phyloP scores from a whole-genome alignment of 2,888 invertebrate species.

The Drosophila longiperda region DNA sequence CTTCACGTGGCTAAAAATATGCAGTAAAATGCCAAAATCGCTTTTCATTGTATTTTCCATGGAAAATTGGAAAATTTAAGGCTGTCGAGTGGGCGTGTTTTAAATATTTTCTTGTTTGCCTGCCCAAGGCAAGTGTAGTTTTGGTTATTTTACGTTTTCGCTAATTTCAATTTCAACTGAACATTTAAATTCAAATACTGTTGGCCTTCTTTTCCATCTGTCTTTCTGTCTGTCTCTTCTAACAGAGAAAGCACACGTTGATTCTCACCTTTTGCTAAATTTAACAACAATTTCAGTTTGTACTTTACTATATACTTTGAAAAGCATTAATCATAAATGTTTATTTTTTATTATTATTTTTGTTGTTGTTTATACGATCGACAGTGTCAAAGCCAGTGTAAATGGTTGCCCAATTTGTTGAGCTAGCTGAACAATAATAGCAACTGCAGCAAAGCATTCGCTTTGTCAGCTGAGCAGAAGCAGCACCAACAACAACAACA shows the following conservation, averaged over 20 bases:
- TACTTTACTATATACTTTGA: constrained; percentile 39
- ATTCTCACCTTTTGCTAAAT: constrained; percentile 44
- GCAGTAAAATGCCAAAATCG: constrained; percentile 31
- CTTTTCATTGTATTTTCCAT: constrained; percentile 40
- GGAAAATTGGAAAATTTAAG: constrained; percentile 53
- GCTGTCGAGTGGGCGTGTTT: constrained; percentile 38
- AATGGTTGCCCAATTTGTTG: constrained; percentile 51
- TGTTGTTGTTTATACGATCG: constrained; percentile 34
- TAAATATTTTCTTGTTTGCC: not conserved
- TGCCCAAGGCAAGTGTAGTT: constrained; percentile 29
- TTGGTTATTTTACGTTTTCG: constrained; percentile 8
- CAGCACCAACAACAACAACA: not conserved
- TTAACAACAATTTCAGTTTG: constrained; percentile 35
- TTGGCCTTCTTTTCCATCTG: constrained; percentile 9
- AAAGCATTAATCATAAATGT: constrained; percentile 51
- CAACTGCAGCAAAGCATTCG: constrained; percentile 56
- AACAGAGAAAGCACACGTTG: constrained; percentile 6
- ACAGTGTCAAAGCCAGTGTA: constrained; percentile 71
- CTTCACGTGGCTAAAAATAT: constrained; percentile 69
- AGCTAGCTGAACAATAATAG: constrained; percentile 33
- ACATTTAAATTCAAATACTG: constrained; percentile 2
- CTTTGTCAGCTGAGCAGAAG: constrained; percentile 72
- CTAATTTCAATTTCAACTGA: constrained; percentile 15
- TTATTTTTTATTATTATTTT: constrained; percentile 10
- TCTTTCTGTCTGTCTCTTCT: not conserved